These are phyloP conservation scores for Gallirallus australis DNA, from an alignment of 2,797 vertebrate genomes.

Conservation along the genomic window DNA sequence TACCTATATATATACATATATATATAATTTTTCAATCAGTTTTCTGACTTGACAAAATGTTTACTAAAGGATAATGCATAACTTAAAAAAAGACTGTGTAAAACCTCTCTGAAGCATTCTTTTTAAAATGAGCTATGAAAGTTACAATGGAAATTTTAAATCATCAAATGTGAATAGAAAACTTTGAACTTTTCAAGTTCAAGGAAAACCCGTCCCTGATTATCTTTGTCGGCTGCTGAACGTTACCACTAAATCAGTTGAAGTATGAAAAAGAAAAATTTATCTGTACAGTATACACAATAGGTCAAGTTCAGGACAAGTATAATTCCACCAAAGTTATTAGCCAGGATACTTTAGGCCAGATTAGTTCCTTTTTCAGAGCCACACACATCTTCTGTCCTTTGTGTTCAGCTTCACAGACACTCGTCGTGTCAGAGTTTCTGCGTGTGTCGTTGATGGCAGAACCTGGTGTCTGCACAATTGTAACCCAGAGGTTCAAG, in stretches of 20 bases:
- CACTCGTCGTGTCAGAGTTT: neutral
- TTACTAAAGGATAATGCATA: neutral
- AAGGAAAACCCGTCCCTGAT: neutral
- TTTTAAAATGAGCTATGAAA: neutral
- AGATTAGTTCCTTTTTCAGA: neutral
- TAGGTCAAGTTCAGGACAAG: neutral
- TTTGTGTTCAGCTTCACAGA: neutral
- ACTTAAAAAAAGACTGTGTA: neutral
- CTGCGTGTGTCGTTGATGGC: neutral
- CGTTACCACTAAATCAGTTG: neutral
- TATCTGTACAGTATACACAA: neutral
- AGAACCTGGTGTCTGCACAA: neutral
- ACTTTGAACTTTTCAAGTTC: neutral
- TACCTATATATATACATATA: fast-evolving
- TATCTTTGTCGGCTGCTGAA: neutral
- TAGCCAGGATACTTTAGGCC: neutral
- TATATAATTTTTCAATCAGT: neutral
- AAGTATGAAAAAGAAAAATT: neutral
- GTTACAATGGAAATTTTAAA: neutral
- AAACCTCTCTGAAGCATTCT: neutral
- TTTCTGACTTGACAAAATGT: neutral
- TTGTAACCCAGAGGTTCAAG: neutral
- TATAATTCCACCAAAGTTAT: neutral
- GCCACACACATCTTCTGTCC: neutral
- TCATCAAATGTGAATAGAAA: neutral